A percentile compares a stretch with the other conserved stretches of the same genome.
phyloP scores from a whole-genome alignment of 2,797 vertebrate species.

The Pangasius djambal region DNA sequence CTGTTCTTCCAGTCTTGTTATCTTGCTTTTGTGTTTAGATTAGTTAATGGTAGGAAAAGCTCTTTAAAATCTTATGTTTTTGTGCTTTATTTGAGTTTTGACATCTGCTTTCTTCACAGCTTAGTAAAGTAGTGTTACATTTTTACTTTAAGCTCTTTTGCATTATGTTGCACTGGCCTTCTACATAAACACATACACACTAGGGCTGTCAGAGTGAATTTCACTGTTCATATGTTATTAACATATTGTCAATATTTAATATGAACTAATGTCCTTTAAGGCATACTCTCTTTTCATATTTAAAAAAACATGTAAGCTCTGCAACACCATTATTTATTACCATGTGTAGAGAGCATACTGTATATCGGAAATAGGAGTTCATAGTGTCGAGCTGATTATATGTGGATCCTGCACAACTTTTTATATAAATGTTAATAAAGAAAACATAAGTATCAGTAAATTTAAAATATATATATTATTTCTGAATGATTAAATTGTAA shows the following conservation, averaged over 20 bases:
- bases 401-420: background rate
- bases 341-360: background rate
- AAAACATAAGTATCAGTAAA: background rate
- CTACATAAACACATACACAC: background rate
- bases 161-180: slow-evolving; percentile 7
- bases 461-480: background rate
- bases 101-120: slow-evolving; percentile 12
- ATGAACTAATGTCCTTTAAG: background rate
- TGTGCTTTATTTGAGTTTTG: slow-evolving; percentile 38
- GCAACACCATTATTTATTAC: background rate
- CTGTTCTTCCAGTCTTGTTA: slow-evolving; percentile 45
- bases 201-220: slow-evolving; percentile 7
- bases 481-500: background rate
- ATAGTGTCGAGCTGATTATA: background rate
- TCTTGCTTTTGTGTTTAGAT: slow-evolving; percentile 44
- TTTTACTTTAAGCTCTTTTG: slow-evolving; percentile 19
- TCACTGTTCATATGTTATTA: background rate
- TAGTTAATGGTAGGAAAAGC: background rate
- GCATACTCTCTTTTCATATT: background rate
- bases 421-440: background rate
- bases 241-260: background rate
- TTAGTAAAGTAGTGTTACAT: slow-evolving; percentile 18
- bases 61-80: slow-evolving; percentile 38
- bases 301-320: background rate
- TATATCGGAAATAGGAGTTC: background rate